A percentile compares a stretch with the other conserved stretches of the same genome.
phyloP scores from a whole-genome alignment of 2,113 vertebrate genomes.

The Leucoraja erinaceus region DNA sequence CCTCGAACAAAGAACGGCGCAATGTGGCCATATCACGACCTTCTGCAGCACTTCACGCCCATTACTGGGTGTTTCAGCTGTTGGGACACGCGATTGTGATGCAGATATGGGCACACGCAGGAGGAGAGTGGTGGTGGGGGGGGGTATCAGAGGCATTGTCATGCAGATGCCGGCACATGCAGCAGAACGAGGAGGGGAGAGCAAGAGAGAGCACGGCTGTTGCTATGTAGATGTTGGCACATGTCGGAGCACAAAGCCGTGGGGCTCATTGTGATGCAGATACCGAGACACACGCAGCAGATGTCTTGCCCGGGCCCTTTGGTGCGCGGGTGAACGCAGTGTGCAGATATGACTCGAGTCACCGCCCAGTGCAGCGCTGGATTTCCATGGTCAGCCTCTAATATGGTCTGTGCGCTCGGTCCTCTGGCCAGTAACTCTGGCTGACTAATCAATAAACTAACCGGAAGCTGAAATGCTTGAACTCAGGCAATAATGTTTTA shows the following conservation, averaged over 20 bases:
- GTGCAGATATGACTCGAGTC: neutral
- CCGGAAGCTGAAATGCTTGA: neutral
- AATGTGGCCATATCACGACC: neutral
- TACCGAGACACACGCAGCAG: neutral
- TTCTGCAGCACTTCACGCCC: neutral
- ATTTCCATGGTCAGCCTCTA: neutral
- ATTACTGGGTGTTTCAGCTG: slow-evolving; percentile 32
- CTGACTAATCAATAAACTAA: neutral
- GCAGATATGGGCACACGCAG: slow-evolving; percentile 26
- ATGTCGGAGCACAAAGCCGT: neutral
- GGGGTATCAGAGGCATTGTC: neutral
- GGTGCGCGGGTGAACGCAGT: neutral
- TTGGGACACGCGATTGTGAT: neutral
- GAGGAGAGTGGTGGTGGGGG: neutral
- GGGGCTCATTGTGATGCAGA: slow-evolving; percentile 17
- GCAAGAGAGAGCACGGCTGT: neutral
- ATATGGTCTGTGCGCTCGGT: neutral
- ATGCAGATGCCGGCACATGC: slow-evolving; percentile 36
- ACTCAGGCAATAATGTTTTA: neutral
- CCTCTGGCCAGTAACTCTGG: neutral
- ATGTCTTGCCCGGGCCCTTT: neutral
- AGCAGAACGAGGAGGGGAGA: neutral
- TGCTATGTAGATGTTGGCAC: slow-evolving; percentile 20
- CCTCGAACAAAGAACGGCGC: neutral
- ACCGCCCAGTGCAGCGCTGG: neutral